Conservation (phyloP, 2,888 invertebrate genomes). For the Xylota sylvarum region DNA sequence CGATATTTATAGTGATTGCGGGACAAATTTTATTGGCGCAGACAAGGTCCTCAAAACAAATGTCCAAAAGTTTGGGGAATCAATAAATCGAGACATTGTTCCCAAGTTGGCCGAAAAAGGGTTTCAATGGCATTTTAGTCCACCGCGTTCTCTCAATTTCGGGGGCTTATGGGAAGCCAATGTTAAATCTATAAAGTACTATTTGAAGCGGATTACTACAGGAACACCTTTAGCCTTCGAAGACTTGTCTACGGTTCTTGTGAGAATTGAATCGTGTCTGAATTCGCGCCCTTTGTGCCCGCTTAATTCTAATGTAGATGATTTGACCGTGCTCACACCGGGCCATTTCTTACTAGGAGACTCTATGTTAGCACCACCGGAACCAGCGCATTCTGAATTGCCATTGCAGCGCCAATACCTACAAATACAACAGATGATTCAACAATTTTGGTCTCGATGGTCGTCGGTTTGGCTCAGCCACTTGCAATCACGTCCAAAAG, state of each 20-base stretch:
- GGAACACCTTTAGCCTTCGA: slow-evolving; percentile 26
- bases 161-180: slow-evolving; percentile 8
- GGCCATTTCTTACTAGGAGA: slow-evolving; percentile 40
- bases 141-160: neutral
- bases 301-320: slow-evolving; percentile 31
- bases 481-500: slow-evolving; percentile 71
- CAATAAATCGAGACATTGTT: no score
- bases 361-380: slow-evolving; percentile 22
- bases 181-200: neutral
- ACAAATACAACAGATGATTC: slow-evolving; percentile 33
- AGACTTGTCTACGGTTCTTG: slow-evolving; percentile 39
- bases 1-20: slow-evolving; percentile 43
- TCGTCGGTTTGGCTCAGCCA: slow-evolving; percentile 66
- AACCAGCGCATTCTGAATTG: slow-evolving; percentile 2
- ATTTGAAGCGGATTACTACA: neutral
- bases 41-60: slow-evolving; percentile 3
- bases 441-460: slow-evolving; percentile 73
- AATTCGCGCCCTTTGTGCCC: no score
- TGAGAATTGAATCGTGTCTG: slow-evolving; percentile 42
- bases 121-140: slow-evolving; percentile 4
- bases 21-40: slow-evolving; percentile 51
- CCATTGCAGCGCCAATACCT: slow-evolving; percentile 32
- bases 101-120: no score
- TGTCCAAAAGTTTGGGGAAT: neutral
- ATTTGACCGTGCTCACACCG: neutral